Conservation (phyloP, 2,113 vertebrate species). For the Bungarus multicinctus region DNA sequence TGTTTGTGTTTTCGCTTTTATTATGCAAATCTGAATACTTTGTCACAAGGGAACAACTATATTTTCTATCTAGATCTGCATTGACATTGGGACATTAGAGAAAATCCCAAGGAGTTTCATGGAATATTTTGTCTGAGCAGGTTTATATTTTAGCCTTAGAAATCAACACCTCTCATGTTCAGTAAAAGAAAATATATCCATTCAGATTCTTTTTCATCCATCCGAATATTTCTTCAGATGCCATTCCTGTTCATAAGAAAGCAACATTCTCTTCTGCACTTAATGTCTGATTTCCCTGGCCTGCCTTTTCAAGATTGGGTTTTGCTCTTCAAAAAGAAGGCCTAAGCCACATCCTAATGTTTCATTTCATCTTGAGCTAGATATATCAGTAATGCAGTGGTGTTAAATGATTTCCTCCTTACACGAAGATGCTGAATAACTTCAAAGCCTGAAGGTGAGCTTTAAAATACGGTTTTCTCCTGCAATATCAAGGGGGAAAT, state of each 20-base stretch:
- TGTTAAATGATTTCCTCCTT: not conserved
- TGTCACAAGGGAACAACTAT: not conserved
- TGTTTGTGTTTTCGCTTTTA: not conserved
- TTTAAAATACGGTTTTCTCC: not conserved
- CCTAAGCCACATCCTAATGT: not conserved
- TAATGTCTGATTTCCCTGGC: not conserved
- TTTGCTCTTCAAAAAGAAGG: not conserved
- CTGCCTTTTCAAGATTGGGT: not conserved
- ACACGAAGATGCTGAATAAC: not conserved
- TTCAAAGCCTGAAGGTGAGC: not conserved
- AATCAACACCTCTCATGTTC: not conserved
- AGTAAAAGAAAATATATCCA: not conserved
- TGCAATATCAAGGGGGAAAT: not conserved
- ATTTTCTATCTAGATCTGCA: not conserved
- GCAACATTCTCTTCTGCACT: slow-evolving; percentile 2
- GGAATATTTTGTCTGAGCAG: not conserved
- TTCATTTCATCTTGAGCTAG: not conserved
- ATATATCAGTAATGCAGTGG: not conserved
- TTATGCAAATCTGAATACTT: not conserved
- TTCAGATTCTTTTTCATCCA: not conserved
- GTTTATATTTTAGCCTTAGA: not conserved
- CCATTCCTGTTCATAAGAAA: not conserved
- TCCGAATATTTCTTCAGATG: slow-evolving; percentile 23
- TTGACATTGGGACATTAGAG: not conserved
- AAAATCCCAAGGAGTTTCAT: not conserved